phyloP scores from a whole-genome alignment of 2,113 vertebrate genomes.

The Psettodes erumei region DNA sequence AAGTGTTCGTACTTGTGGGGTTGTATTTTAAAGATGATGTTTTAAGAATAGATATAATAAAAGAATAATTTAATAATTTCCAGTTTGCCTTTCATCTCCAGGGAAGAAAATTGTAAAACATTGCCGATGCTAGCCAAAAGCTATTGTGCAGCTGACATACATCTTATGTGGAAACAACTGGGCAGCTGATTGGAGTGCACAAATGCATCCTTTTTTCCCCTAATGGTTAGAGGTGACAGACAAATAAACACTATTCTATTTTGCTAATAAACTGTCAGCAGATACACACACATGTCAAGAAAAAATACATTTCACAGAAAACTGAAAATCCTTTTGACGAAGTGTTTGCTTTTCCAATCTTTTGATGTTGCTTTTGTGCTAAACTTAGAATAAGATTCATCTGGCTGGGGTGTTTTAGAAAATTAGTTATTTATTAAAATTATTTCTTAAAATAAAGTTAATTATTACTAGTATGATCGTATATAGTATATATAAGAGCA shows the following conservation, averaged over 20 bases:
- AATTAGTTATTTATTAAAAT: background rate
- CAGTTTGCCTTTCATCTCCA: constrained; percentile 16
- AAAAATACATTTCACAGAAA: constrained; percentile 46
- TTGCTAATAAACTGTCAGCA: background rate
- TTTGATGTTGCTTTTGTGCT: background rate
- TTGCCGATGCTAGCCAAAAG: constrained; percentile 4
- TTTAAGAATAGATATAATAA: constrained; percentile 33
- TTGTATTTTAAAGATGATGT: constrained; percentile 39
- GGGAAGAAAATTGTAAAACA: background rate
- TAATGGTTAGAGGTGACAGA: constrained; percentile 4
- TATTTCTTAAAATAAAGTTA: constrained; percentile 5
- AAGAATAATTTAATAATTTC: background rate
- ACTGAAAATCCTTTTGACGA: constrained; percentile 9
- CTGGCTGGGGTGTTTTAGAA: background rate
- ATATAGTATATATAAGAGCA: background rate
- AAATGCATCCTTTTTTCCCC: constrained; percentile 7
- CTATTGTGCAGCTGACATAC: constrained; percentile 15
- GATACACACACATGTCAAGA: constrained; percentile 7
- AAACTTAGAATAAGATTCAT: constrained; percentile 19
- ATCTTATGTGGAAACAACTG: no score
- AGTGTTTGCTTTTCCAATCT: constrained; percentile 15
- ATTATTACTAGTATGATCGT: no score
- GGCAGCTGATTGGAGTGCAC: constrained; percentile 16
- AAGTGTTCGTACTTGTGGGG: constrained; percentile 15
- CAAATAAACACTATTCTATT: constrained; percentile 33